A percentile compares a stretch with the other conserved stretches of the same genome.
Conservation (phyloP, 2,113 vertebrate species). For the Arothron firmamentum region DNA sequence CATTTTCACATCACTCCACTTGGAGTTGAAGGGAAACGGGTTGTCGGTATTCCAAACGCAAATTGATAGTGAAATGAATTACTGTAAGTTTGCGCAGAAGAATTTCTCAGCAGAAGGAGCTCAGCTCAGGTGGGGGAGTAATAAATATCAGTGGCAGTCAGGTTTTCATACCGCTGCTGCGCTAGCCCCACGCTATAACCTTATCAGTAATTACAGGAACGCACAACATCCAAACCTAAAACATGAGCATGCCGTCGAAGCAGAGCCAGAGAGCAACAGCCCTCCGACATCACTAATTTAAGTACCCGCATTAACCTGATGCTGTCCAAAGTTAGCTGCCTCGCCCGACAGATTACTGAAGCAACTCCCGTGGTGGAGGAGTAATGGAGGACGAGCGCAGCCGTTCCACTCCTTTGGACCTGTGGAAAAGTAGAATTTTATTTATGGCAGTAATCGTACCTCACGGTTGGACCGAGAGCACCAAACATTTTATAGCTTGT, state of each 20-base stretch:
- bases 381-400: conserved; percentile 67
- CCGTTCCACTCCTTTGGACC: conserved; percentile 66
- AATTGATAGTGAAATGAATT: conserved; percentile 43
- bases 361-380: conserved; percentile 60
- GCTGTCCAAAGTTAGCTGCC: conserved; percentile 27
- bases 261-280: conserved; percentile 5
- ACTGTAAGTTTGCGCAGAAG: conserved; percentile 1
- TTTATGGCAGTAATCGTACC: conserved; percentile 64
- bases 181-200: no score
- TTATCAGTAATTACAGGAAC: no score
- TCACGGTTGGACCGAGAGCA: conserved; percentile 48
- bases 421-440: conserved; percentile 69
- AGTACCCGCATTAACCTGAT: conserved; percentile 57
- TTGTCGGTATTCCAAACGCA: conserved; percentile 46
- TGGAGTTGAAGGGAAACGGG: conserved; percentile 24
- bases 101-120: conserved; percentile 17
- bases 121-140: conserved; percentile 7
- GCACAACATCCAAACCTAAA: background rate
- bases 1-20: conserved; percentile 71
- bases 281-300: conserved; percentile 36
- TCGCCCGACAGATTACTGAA: conserved; percentile 42
- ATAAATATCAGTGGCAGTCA: background rate
- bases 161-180: no score
- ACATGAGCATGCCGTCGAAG: background rate
- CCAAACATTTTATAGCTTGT: conserved; percentile 18